These are phyloP conservation scores for Drosophila aldrichi DNA, from an alignment of 2,888 invertebrate species.

Conservation along the genomic window DNA sequence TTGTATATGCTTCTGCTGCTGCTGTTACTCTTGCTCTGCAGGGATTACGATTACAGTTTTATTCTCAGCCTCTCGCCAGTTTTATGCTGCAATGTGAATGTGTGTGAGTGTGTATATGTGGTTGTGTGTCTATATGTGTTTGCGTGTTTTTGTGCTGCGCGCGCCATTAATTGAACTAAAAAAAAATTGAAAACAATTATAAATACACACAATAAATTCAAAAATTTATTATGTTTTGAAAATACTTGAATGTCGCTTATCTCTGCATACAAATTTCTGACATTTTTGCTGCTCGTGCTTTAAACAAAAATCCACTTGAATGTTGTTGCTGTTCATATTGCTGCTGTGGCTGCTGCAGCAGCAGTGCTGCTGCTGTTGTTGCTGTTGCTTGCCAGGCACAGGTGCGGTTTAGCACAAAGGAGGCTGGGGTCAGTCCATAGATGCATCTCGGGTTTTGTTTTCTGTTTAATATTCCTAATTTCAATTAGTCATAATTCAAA, in stretches of 20 bases:
- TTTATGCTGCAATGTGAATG: constrained; percentile 69
- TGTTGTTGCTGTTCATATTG: background rate
- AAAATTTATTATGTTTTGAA: constrained; percentile 78
- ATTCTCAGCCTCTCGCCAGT: constrained; percentile 64
- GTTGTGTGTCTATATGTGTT: constrained; percentile 40
- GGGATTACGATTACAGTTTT: constrained; percentile 73
- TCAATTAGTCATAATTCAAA: constrained; percentile 45
- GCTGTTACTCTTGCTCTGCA: constrained; percentile 57
- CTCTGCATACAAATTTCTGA: constrained; percentile 39
- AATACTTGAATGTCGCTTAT: constrained; percentile 73
- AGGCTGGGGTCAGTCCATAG: background rate
- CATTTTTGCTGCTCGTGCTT: constrained; percentile 40
- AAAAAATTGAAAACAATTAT: constrained; percentile 67
- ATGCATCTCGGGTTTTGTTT: constrained; percentile 8
- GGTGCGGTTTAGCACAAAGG: constrained; percentile 48
- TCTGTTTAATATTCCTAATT: background rate
- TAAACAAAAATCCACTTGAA: constrained; percentile 63
- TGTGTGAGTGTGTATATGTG: constrained; percentile 34
- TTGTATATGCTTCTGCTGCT: constrained; percentile 48
- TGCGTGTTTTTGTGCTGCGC: constrained; percentile 54
- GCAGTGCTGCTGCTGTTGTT: background rate
- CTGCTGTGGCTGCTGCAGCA: background rate
- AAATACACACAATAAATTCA: constrained; percentile 77
- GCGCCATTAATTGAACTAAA: constrained; percentile 75
- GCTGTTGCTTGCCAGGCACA: constrained; percentile 32